Percentiles rank a stretch among this genome's conserved stretches.
These are phyloP conservation scores for Trochalopteron elliotii DNA, from an alignment of 2,113 vertebrate genomes.

Conservation along the genomic window DNA sequence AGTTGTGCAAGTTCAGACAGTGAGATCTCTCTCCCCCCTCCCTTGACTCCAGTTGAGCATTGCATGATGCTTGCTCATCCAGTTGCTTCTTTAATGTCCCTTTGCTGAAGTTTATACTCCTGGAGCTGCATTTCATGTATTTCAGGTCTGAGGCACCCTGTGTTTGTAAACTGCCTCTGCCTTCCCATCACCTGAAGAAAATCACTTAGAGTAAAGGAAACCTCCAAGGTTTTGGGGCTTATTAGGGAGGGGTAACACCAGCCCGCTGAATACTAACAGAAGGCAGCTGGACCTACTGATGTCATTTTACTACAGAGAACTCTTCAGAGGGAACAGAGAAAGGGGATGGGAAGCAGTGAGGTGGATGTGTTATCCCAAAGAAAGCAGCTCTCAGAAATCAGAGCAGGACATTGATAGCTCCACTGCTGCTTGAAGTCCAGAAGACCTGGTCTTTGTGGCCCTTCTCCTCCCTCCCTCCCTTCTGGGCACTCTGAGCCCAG, in stretches of 20 bases:
- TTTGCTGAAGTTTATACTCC: background rate
- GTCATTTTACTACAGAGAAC: background rate
- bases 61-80: background rate
- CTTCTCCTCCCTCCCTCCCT: background rate
- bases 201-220: background rate
- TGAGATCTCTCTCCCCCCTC: background rate
- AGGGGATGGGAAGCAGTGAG: background rate
- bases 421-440: background rate
- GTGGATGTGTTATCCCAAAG: background rate
- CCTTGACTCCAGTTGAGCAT: background rate
- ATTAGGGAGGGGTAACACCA: fast-evolving
- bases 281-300: background rate
- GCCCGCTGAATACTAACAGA: background rate
- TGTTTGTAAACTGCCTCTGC: background rate
- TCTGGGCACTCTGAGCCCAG: background rate
- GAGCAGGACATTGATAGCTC: background rate
- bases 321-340: background rate
- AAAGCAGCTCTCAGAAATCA: background rate
- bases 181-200: background rate
- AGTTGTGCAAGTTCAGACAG: background rate
- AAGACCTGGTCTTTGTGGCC: background rate
- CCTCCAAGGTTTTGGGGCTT: background rate
- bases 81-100: background rate
- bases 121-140: background rate
- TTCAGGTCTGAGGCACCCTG: background rate